These are phyloP conservation scores for Micrastur ruficollis DNA, from an alignment of 2,797 vertebrate species.

Conservation along the genomic window DNA sequence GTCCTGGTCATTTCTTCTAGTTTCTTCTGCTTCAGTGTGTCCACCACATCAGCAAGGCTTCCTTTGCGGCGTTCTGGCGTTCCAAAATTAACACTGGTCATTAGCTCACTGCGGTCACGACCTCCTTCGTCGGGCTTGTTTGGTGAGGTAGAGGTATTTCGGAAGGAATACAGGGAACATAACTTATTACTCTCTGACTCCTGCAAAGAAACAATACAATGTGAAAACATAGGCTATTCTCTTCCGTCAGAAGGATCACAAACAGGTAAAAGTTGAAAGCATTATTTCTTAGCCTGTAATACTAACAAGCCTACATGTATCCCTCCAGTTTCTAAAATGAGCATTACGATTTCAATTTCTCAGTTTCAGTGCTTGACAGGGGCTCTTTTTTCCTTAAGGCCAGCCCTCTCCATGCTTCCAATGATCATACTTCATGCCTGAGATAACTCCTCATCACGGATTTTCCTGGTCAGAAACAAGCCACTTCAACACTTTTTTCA, in stretches of 20 bases:
- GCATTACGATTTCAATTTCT: not conserved
- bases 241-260: not conserved
- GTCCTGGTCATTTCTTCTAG: slow-evolving; percentile 99
- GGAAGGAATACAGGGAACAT: slow-evolving; percentile 98
- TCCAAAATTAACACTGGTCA: slow-evolving; percentile 94
- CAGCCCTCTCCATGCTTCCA: not conserved
- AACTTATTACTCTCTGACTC: slow-evolving; percentile 99
- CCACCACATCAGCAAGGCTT: slow-evolving; percentile 98
- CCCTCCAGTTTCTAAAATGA: not conserved
- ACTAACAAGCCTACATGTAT: not conserved
- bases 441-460: not conserved
- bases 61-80: slow-evolving; percentile 98
- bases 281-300: not conserved
- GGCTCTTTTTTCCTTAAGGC: not conserved
- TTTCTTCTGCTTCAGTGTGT: slow-evolving; percentile 99
- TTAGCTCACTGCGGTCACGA: slow-evolving; percentile 93
- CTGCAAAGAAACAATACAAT: slow-evolving; percentile 82
- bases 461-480: not conserved
- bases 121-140: slow-evolving; percentile 98
- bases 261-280: not conserved
- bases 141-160: slow-evolving; percentile 99
- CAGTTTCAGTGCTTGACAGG: not conserved
- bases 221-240: slow-evolving; percentile 37
- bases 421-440: not conserved
- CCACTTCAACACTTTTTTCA: not conserved